phyloP scores from a whole-genome alignment of 2,888 invertebrate species.

The Epicampocera succincta region DNA sequence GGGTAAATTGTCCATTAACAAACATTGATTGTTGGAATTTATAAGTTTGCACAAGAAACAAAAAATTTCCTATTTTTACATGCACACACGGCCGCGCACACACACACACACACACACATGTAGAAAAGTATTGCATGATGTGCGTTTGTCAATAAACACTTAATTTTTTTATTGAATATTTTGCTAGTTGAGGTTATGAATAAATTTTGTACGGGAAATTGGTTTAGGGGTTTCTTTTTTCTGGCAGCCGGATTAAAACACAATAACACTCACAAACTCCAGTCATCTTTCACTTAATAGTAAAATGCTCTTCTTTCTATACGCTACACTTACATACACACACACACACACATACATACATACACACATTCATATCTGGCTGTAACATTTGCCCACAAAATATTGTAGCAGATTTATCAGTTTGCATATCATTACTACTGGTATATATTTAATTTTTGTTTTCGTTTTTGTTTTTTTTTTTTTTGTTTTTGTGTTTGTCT shows the following conservation, averaged over 20 bases:
- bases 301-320: not conserved
- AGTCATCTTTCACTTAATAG: not conserved
- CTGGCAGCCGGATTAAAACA: conserved; percentile 59
- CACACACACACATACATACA: too few species aligned
- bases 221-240: conserved; percentile 48
- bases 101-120: not conserved
- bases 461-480: not conserved
- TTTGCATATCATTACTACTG: conserved; percentile 67
- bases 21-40: conserved; percentile 67
- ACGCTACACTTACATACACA: not conserved
- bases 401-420: conserved; percentile 48
- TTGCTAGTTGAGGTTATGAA: conserved; percentile 61
- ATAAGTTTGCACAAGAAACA: conserved; percentile 51
- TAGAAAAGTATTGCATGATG: too few species aligned
- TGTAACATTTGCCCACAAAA: conserved; percentile 3
- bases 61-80: conserved; percentile 11
- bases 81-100: not conserved
- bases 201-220: conserved; percentile 63
- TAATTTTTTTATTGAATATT: conserved; percentile 22
- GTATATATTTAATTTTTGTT: conserved; percentile 12
- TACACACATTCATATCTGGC: conserved; percentile 1
- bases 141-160: conserved; percentile 9
- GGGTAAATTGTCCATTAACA: conserved; percentile 69
- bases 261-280: conserved; percentile 16
- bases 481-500: too few species aligned